A percentile compares a stretch with the other conserved stretches of the same genome.
phyloP scores from a whole-genome alignment of 2,113 vertebrate genomes.

The Tachuris rubrigastra region DNA sequence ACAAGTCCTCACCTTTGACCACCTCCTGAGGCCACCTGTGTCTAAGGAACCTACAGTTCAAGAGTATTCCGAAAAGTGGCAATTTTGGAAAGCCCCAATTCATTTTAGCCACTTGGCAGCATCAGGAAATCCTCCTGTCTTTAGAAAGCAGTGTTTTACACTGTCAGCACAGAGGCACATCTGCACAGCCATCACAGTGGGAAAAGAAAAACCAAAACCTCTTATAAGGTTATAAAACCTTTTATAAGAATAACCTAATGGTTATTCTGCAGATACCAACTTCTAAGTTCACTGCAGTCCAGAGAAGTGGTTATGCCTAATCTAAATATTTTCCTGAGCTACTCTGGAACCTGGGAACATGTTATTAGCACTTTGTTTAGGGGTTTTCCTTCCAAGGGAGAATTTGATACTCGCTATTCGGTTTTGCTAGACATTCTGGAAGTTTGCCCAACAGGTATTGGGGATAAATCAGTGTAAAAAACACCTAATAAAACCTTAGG shows the following conservation, averaged over 20 bases:
- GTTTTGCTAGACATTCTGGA: not conserved
- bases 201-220: not conserved
- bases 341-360: not conserved
- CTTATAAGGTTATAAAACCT: too few relatives aligned
- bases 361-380: not conserved
- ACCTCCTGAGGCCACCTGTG: accelerated
- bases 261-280: not conserved
- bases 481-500: not conserved
- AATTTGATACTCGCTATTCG: not conserved
- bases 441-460: not conserved
- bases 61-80: not conserved
- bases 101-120: not conserved
- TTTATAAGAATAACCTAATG: too few relatives aligned
- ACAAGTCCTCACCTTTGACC: not conserved
- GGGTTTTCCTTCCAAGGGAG: not conserved
- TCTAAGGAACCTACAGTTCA: not conserved
- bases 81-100: not conserved
- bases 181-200: not conserved
- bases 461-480: not conserved
- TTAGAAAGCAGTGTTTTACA: not conserved
- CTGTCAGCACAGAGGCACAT: accelerated
- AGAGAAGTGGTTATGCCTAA: not conserved
- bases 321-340: not conserved
- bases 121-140: not conserved
- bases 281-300: not conserved